Conservation (phyloP, 2,888 invertebrate species). For the Nipponacmea schrenckii region DNA sequence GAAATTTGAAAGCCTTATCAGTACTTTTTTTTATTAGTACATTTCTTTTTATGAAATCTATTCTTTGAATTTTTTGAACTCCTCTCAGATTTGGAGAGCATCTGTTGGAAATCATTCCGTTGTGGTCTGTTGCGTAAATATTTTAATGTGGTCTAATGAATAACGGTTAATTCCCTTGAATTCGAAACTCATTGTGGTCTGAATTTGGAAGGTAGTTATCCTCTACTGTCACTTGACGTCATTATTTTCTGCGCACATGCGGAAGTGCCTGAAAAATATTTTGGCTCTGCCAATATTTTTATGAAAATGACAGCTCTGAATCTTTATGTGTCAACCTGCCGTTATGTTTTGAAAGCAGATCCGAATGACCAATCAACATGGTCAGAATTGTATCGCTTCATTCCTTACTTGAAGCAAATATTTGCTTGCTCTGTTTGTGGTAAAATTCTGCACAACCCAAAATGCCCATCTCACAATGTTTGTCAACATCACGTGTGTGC, state of each 20-base stretch:
- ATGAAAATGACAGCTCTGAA: slow-evolving; percentile 81
- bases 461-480: slow-evolving; percentile 78
- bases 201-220: background rate
- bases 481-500: slow-evolving; percentile 92
- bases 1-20: too few relatives aligned
- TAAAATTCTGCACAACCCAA: slow-evolving; percentile 83
- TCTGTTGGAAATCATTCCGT: too few relatives aligned
- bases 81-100: too few relatives aligned
- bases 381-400: slow-evolving; percentile 83
- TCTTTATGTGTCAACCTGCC: slow-evolving; percentile 84
- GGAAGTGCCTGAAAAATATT: slow-evolving; percentile 25
- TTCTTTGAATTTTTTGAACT: too few relatives aligned
- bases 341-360: slow-evolving; percentile 81
- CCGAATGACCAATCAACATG: slow-evolving; percentile 76
- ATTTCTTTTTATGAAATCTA: too few relatives aligned
- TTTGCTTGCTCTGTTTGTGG: slow-evolving; percentile 91
- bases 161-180: too few relatives aligned
- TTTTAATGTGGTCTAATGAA: too few relatives aligned
- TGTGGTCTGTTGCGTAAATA: too few relatives aligned
- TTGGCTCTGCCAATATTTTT: slow-evolving; percentile 5
- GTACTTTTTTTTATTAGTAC: too few relatives aligned
- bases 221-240: background rate
- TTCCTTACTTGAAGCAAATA: slow-evolving; percentile 86
- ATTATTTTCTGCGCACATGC: background rate
- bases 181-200: too few relatives aligned